Conservation (phyloP, 1,140 invertebrate genomes). For the Drosophila busckii region DNA sequence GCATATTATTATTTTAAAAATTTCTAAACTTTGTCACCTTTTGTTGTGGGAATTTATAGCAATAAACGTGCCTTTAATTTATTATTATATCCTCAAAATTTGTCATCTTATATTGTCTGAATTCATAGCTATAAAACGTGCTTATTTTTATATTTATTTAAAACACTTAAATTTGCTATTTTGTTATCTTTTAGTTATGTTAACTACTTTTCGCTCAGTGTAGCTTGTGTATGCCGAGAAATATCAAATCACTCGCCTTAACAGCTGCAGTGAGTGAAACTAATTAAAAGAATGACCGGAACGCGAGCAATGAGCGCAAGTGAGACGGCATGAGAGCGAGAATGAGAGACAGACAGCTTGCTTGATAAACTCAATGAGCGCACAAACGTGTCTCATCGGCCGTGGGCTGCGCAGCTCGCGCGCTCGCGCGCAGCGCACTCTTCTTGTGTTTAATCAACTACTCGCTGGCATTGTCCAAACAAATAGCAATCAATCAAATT, state of each 20-base stretch:
- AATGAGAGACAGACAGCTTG: background rate
- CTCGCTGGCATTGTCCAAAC: slow-evolving; percentile 14
- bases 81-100: too few relatives aligned
- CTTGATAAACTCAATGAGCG: slow-evolving; percentile 24
- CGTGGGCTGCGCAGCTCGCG: too few relatives aligned
- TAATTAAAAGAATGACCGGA: slow-evolving; percentile 34
- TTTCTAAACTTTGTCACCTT: too few relatives aligned
- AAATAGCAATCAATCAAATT: slow-evolving; percentile 32
- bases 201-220: too few relatives aligned
- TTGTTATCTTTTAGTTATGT: too few relatives aligned
- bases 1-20: too few relatives aligned
- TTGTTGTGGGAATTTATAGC: too few relatives aligned
- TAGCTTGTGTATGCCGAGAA: slow-evolving; percentile 17
- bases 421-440: too few relatives aligned
- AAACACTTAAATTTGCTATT: slow-evolving; percentile 7
- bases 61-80: too few relatives aligned
- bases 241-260: slow-evolving; percentile 8
- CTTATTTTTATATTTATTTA: background rate
- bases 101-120: too few relatives aligned
- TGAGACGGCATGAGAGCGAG: background rate
- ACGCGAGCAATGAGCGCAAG: background rate
- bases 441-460: slow-evolving; percentile 24
- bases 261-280: slow-evolving; percentile 32
- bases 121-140: too few relatives aligned
- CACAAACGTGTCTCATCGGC: too few relatives aligned